Base-by-base conservation (phyloP, 2,888 invertebrate species). In the Atherix ibis region DNA sequence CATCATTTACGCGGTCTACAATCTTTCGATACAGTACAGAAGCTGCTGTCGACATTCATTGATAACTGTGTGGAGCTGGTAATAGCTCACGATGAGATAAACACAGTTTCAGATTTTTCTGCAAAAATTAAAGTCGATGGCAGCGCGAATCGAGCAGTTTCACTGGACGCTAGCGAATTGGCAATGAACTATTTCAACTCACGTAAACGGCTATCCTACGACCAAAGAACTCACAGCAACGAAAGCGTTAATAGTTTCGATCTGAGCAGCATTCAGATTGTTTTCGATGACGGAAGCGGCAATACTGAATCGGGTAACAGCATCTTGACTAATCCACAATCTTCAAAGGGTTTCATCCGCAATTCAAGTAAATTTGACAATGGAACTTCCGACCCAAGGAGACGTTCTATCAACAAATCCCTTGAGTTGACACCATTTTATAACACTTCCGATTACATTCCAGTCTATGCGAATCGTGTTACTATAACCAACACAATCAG, bases 1-100 rank as follows among this genome's bases (percentile, higher is more conserved):
- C 73, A 72, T 49, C 73, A 83, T 42, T 62, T 91, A 38, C 70
- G 79, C 41, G 82, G 81, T 2, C 65, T 85, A 35, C 68, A 75
- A 27, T 71, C 75, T 5, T 62, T 71, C 37, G 69, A 72, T 50
- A 78, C 76, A 46, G 71, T 71, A 13, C 71, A 72, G 46, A 63
- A 70, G 30, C 64, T 72, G 13, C 46, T 61, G 3, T 53, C 53
- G 33, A 51, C 49, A 32, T 61, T 61, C 32, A 51, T 54, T 19
- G 55, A 57, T 39, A 59, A 59, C 40, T 52, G 48, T 40, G 71
- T 73, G 18, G 71, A 73, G 46, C 62, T 73, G 36, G 70, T 73
- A 14, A 72, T 73, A 63, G 71, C 72, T 5, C 71, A 73, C 45
- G 73, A 73, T 44, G 72, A 72, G 60, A 65, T 71, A 34, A 65